Base-by-base conservation (phyloP, 2,797 vertebrate genomes). In the Myotis planiceps region DNA sequence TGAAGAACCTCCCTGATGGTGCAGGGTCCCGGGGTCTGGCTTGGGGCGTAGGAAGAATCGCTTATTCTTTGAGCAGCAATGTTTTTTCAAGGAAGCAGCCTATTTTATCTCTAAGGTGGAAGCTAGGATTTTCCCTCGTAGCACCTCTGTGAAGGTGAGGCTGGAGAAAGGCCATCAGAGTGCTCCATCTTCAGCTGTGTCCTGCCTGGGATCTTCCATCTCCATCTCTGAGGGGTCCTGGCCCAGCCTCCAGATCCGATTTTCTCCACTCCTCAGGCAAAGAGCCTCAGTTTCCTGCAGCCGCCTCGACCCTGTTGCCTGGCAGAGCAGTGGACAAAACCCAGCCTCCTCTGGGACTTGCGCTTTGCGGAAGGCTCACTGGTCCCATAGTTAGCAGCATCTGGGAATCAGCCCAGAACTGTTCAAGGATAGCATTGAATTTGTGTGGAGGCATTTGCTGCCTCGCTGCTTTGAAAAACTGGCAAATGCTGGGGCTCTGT, bases 401-500 rank as follows among this genome's bases (percentile, higher is more conserved):
- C 85, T 90, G 92, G 47, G 47, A 42, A 6, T 66, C 53, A 58
- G 60, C 29, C 27, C 86, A 6, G 1, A 37, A 12, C 29, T 63
- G 2, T 89, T 92, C 32, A n/a, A 25, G 69, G 66, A 76, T 51
- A 94, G 76, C 60, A 34, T 1, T 90, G 92, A 79, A 87, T 85
- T 85, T 92, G 12, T 45, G 65, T 71, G 80, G 60, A 82, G 29
- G 42, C 29, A 18, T 90, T 90, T 88, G 21, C 63, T 3, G 21
- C 23, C 23, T 8, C 42, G 1, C 9, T 53, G 60, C 68, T 74
- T 68, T 68, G 51, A 82, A 92, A 92, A 85, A 68, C 69, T 37
- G 78, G 39, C 4, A 74, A 47, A 96, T 92, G 84, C 49, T 90
- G 79, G 82, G 94, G 58, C 69, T 94, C n/a, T 82, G 78, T 55